Conservation (phyloP, 2,797 vertebrate species). For the Morelia viridis region DNA sequence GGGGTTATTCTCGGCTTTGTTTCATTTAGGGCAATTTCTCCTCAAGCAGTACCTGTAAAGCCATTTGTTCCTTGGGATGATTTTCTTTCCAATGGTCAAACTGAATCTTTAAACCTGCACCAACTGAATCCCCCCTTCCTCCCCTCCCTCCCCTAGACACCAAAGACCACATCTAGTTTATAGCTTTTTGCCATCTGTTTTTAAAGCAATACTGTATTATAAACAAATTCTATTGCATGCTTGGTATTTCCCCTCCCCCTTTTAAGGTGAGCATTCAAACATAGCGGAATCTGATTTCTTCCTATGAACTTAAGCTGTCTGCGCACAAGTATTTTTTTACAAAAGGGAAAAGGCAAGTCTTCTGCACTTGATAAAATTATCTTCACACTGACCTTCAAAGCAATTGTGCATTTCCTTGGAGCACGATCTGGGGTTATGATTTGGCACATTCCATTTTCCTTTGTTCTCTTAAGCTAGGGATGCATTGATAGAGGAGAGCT, state of each 20-base stretch:
- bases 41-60: conserved; percentile 52
- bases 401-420: conserved; percentile 45
- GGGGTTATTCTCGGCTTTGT: conserved; percentile 2
- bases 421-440: conserved; percentile 16
- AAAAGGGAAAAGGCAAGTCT: conserved; percentile 61
- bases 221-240: conserved; percentile 78
- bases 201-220: conserved; percentile 88
- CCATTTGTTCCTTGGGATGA: conserved; percentile 55
- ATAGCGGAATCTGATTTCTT: conserved; percentile 76
- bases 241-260: conserved; percentile 66
- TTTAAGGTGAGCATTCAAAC: conserved; percentile 76
- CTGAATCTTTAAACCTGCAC: conserved; percentile 71
- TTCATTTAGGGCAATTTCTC: conserved; percentile 37
- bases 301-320: conserved; percentile 79
- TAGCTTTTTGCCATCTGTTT: conserved; percentile 77
- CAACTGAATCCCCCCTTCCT: conserved; percentile 33
- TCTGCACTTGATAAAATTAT: conserved; percentile 50
- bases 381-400: conserved; percentile 39
- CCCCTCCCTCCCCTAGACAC: conserved; percentile 77
- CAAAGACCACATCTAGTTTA: conserved; percentile 85
- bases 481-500: rapidly evolving
- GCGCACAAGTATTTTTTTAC: conserved; percentile 72
- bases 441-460: conserved; percentile 52
- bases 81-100: conserved; percentile 66
- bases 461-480: conserved; percentile 25